phyloP scores from a whole-genome alignment of 2,113 vertebrate genomes.

The Aramus guarauna region DNA sequence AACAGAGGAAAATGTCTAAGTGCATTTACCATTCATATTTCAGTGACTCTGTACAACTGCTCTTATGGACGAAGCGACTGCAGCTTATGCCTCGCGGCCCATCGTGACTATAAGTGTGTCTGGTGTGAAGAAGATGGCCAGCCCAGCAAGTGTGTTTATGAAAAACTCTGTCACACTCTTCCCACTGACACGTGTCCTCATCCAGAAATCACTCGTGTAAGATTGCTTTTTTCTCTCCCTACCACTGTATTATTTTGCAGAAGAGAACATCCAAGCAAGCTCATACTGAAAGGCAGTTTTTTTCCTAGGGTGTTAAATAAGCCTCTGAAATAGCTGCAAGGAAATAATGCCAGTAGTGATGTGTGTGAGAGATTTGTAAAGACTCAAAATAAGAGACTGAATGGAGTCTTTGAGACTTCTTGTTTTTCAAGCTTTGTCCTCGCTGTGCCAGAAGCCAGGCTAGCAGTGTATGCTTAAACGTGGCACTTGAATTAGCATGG shows the following conservation, averaged over 20 bases:
- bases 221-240: slow-evolving; percentile 23
- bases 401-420: slow-evolving; percentile 40
- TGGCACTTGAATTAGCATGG: background rate
- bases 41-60: slow-evolving; percentile 94
- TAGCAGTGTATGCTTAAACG: background rate
- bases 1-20: background rate
- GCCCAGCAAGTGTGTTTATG: slow-evolving; percentile 79
- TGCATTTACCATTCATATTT: background rate
- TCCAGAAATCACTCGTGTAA: slow-evolving; percentile 85
- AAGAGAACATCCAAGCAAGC: background rate
- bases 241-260: background rate
- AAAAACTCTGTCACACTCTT: slow-evolving; percentile 66
- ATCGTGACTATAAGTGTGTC: slow-evolving; percentile 78
- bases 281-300: background rate
- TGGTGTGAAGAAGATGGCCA: slow-evolving; percentile 79
- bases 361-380: slow-evolving; percentile 33
- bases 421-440: slow-evolving; percentile 9
- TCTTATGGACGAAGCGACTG: slow-evolving; percentile 90
- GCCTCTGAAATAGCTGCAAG: slow-evolving; percentile 37
- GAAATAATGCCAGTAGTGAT: slow-evolving; percentile 26
- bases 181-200: slow-evolving; percentile 74
- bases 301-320: slow-evolving; percentile 1
- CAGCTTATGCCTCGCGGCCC: slow-evolving; percentile 87
- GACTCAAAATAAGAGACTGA: slow-evolving; percentile 27
- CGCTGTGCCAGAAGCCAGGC: background rate